These are phyloP conservation scores for Tympanuchus pallidicinctus DNA, from an alignment of 2,113 vertebrate species.

Conservation along the genomic window DNA sequence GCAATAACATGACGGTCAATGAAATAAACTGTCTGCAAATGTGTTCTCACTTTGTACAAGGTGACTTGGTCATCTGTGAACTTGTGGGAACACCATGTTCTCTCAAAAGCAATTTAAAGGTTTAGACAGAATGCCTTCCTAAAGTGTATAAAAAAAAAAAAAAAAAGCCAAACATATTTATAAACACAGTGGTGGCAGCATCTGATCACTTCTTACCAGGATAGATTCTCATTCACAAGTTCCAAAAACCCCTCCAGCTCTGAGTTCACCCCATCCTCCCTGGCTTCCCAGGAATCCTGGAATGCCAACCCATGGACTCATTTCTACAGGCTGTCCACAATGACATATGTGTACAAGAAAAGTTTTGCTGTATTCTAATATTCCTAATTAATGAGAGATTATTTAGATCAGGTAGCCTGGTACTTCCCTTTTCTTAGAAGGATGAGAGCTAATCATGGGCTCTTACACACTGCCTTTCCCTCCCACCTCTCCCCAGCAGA, in stretches of 20 bases:
- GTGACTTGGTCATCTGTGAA: neutral
- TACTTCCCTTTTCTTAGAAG: neutral
- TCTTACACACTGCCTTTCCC: neutral
- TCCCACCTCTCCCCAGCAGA: neutral
- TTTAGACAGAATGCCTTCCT: neutral
- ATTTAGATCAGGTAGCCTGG: neutral
- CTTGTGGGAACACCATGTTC: neutral
- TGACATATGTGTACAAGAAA: neutral
- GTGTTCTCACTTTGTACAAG: neutral
- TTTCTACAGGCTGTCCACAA: neutral
- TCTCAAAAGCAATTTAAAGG: neutral
- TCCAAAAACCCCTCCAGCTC: conserved; percentile 30
- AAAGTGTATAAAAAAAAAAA: neutral
- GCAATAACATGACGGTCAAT: neutral
- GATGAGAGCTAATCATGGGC: neutral
- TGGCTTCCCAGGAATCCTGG: neutral
- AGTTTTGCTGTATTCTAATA: neutral
- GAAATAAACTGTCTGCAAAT: neutral
- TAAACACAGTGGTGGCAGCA: neutral
- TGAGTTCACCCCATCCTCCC: neutral
- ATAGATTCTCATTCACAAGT: conserved; percentile 11
- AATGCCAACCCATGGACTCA: neutral
- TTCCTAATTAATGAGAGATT: conserved; percentile 13
- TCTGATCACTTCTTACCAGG: conserved; percentile 25
- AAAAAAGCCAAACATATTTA: neutral